Percentiles rank a stretch among this genome's conserved stretches.
phyloP scores from a whole-genome alignment of 2,113 vertebrate genomes.

The Chroicocephalus ridibundus region DNA sequence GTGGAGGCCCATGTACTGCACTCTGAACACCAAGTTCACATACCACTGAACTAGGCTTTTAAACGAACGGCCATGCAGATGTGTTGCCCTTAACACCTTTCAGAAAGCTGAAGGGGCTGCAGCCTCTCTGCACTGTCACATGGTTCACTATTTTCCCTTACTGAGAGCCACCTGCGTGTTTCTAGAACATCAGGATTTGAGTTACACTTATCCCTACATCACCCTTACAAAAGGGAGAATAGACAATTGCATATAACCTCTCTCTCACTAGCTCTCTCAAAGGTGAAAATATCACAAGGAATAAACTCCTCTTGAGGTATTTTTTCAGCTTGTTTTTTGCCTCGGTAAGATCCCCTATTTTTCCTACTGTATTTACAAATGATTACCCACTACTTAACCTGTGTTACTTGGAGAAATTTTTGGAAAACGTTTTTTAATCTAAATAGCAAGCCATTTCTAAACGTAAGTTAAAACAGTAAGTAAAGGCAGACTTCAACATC shows the following conservation, averaged over 20 bases:
- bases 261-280: neutral
- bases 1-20: neutral
- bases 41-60: neutral
- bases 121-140: neutral
- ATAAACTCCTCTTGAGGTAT: neutral
- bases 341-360: neutral
- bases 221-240: neutral
- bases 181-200: neutral
- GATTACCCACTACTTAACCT: neutral
- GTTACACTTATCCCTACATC: neutral
- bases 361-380: neutral
- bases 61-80: neutral
- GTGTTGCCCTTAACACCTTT: neutral
- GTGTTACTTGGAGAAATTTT: neutral
- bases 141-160: neutral
- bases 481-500: neutral
- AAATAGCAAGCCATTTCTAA: neutral
- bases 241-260: neutral
- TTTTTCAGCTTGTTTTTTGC: neutral
- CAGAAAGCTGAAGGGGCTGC: neutral
- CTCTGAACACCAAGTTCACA: neutral
- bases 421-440: neutral
- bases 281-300: neutral
- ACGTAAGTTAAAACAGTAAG: rapidly evolving
- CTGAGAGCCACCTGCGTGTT: neutral